Evolutionary conservation across 64 coral and sea anemone species (phyloP).

Genomic region (Porites lutea): DNA sequence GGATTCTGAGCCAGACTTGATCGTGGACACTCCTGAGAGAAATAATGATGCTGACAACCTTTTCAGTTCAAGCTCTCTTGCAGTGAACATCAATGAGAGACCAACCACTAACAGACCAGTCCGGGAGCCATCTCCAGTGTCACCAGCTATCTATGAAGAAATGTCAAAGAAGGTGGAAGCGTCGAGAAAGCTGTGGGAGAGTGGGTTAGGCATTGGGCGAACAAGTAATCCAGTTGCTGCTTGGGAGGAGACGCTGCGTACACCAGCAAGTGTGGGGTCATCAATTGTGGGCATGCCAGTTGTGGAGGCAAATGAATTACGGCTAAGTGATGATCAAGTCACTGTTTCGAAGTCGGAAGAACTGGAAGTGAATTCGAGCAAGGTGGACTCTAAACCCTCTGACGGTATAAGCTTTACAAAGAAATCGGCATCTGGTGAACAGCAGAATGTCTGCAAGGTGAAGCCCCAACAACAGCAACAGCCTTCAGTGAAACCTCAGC

Average conservation of each 20-base stretch:
- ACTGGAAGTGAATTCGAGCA: constrained; percentile 60
- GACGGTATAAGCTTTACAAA: constrained; percentile 67
- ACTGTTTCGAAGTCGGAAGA: constrained; percentile 34
- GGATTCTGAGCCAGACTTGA: constrained; percentile 82
- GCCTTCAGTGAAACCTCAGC: constrained; percentile 78
- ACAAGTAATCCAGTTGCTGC: constrained; percentile 19
- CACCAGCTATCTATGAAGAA: constrained; percentile 71
- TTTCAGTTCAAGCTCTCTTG: constrained; percentile 61
- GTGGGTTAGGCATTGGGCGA: constrained; percentile 8
- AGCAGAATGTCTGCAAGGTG: constrained; percentile 96
- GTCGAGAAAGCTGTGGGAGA: constrained; percentile 80
- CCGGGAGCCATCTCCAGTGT: constrained; percentile 86
- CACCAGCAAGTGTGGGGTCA: constrained; percentile 6
- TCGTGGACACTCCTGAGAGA: constrained; percentile 46
- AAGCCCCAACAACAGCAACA: constrained; percentile 98
- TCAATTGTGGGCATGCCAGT: constrained; percentile 50
- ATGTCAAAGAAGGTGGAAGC: constrained; percentile 88
- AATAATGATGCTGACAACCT: constrained; percentile 66
- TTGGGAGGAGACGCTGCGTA: constrained; percentile 42
- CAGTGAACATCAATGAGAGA: constrained; percentile 70
- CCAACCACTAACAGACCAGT: constrained; percentile 64
- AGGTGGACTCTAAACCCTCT: constrained; percentile 62
- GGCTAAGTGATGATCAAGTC: constrained; percentile 61
- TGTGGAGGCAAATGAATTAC: constrained; percentile 38
- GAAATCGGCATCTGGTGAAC: constrained; percentile 80